phyloP scores from a whole-genome alignment of 2,113 vertebrate species.

The Channa argus region DNA sequence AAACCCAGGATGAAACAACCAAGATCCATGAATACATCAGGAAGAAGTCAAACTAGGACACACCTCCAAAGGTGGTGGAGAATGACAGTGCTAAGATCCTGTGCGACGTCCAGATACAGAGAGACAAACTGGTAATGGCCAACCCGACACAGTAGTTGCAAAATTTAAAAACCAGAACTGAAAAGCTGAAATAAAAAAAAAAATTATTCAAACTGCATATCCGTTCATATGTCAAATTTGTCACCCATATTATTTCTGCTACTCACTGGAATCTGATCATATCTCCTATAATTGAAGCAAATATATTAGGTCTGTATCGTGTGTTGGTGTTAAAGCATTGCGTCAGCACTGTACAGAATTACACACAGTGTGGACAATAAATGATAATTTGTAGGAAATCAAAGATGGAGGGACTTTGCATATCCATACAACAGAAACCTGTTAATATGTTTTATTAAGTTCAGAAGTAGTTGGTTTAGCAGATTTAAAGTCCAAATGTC shows the following conservation, averaged over 20 bases:
- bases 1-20: too few species aligned
- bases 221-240: background rate
- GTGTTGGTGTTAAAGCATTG: background rate
- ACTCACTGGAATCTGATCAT: background rate
- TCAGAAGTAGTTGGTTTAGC: background rate
- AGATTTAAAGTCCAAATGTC: slow-evolving; percentile 13
- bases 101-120: too few species aligned
- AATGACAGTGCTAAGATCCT: too few species aligned
- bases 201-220: background rate
- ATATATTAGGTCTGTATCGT: background rate
- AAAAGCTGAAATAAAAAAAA: too few species aligned
- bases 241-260: too few species aligned
- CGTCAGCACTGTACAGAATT: background rate
- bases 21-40: too few species aligned
- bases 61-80: too few species aligned
- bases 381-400: background rate
- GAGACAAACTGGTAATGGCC: too few species aligned
- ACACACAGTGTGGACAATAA: background rate
- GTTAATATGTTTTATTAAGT: background rate
- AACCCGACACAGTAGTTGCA: too few species aligned
- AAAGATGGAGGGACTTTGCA: background rate
- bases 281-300: background rate
- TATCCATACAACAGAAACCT: background rate
- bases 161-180: too few species aligned
- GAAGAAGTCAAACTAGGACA: too few species aligned